Conservation (phyloP, 2,113 vertebrate genomes). For the Antennarius striatus region DNA sequence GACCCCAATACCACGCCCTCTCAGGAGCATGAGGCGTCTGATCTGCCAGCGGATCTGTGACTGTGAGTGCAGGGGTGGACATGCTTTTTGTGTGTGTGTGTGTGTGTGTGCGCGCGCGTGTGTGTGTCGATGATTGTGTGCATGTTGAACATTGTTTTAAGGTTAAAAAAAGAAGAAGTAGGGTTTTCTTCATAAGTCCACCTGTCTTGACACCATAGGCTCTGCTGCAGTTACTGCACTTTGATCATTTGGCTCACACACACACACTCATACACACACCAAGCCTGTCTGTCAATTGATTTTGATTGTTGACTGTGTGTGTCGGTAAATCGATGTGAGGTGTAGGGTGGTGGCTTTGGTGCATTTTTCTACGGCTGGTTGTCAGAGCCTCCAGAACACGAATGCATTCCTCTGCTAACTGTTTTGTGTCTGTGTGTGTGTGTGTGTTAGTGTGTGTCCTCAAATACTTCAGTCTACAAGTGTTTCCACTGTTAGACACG, state of each 20-base stretch:
- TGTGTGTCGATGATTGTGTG: conserved; percentile 28
- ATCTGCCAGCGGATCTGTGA: conserved; percentile 99
- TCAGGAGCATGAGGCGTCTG: conserved; percentile 95
- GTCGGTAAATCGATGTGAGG: conserved; percentile 42
- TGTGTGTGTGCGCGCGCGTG: conserved; percentile 62
- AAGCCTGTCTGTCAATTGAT: neutral
- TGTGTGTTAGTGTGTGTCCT: neutral
- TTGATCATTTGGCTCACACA: conserved; percentile 5
- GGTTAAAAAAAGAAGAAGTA: neutral
- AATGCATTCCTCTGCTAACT: conserved; percentile 53
- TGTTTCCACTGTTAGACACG: conserved; percentile 1
- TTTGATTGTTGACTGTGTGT: conserved; percentile 15
- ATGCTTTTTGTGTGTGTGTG: conserved; percentile 46
- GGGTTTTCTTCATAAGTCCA: conserved; percentile 10
- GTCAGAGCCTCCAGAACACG: conserved; percentile 49
- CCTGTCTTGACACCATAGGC: conserved; percentile 5
- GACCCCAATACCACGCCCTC: conserved; percentile 64
- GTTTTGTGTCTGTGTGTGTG: neutral
- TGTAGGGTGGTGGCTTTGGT: conserved; percentile 72
- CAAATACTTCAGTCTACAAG: conserved; percentile 1
- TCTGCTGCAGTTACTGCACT: conserved; percentile 2
- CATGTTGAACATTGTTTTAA: conserved; percentile 3
- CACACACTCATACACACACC: neutral
- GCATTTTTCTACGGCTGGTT: conserved; percentile 58
- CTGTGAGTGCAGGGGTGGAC: conserved; percentile 91